Percentiles rank a stretch among this genome's conserved stretches.
Conservation (phyloP, 1,140 invertebrate genomes). For the Daktulosphaira vitifoliae region DNA sequence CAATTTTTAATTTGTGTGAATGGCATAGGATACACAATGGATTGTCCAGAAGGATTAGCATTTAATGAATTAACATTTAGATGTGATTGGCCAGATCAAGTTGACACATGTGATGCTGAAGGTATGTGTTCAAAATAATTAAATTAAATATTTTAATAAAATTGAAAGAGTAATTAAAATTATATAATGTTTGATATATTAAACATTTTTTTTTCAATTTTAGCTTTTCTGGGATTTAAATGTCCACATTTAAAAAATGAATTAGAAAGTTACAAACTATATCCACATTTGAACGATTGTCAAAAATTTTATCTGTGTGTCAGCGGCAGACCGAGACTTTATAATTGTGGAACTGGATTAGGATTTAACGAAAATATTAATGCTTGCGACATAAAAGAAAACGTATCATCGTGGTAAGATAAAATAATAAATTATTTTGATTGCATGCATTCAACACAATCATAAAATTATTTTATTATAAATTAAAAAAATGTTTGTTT, state of each 20-base stretch:
- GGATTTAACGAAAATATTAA: conserved; percentile 70
- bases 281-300: conserved; percentile 58
- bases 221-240: conserved; percentile 57
- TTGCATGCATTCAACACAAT: too few species aligned
- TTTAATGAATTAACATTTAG: conserved; percentile 66
- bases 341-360: conserved; percentile 64
- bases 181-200: not conserved
- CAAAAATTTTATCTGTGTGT: conserved; percentile 75
- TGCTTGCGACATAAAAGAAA: conserved; percentile 65
- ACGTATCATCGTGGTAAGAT: conserved; percentile 59
- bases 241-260: conserved; percentile 47
- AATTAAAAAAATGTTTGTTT: too few species aligned
- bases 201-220: conserved; percentile 38
- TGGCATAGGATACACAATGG: conserved; percentile 55
- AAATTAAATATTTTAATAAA: too few species aligned
- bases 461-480: too few species aligned
- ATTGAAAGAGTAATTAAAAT: not conserved
- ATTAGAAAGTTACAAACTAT: conserved; percentile 45
- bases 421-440: too few species aligned
- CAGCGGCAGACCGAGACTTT: conserved; percentile 58
- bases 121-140: conserved; percentile 50
- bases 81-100: conserved; percentile 82
- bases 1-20: conserved; percentile 76
- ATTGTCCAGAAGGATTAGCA: conserved; percentile 75
- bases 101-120: conserved; percentile 65